These are phyloP conservation scores for Coptotermes formosanus DNA, from an alignment of 1,140 invertebrate genomes.

Conservation along the genomic window DNA sequence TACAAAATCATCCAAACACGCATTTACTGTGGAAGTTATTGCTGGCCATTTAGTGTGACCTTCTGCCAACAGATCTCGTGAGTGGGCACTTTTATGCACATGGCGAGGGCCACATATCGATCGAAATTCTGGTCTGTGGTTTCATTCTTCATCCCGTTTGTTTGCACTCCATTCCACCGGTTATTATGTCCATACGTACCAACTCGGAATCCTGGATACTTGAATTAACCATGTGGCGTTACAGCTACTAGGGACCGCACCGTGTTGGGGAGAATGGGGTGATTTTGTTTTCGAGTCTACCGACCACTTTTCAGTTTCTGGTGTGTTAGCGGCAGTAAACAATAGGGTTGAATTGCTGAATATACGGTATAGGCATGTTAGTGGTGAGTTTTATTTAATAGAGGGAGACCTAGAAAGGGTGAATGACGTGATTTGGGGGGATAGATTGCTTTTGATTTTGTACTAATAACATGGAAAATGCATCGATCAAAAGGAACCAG, in stretches of 20 bases:
- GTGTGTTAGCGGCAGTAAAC: background rate
- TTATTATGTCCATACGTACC: background rate
- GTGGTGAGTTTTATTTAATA: background rate
- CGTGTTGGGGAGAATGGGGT: background rate
- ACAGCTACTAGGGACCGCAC: background rate
- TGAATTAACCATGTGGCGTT: background rate
- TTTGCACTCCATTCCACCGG: background rate
- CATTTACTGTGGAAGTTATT: no score
- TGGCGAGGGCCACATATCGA: no score
- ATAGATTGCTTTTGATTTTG: background rate
- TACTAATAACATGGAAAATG: background rate
- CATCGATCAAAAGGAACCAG: background rate
- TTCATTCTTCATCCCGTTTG: no score
- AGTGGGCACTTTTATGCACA: no score
- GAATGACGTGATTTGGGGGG: background rate
- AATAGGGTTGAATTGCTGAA: background rate
- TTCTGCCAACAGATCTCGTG: no score
- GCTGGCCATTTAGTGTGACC: no score
- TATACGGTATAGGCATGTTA: background rate
- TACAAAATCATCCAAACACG: no score
- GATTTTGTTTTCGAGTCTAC: background rate
- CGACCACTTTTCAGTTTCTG: background rate
- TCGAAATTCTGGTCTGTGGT: no score
- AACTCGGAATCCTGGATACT: background rate
- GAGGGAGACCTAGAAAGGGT: background rate